Evolutionary conservation across 2,113 vertebrate genomes (phyloP).

Genomic region (Trichechus manatus): DNA sequence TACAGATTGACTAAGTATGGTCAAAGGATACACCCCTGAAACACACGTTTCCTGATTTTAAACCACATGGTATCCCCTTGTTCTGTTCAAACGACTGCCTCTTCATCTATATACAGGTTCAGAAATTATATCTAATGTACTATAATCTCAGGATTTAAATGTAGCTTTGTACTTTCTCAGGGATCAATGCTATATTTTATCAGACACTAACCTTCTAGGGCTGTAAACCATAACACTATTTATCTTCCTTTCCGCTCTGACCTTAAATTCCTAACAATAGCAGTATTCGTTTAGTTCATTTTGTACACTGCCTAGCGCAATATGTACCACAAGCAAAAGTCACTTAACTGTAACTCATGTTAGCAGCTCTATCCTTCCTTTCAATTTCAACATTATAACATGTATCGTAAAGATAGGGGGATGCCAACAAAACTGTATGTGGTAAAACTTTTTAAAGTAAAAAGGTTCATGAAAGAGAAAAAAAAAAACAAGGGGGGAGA

Average conservation of each 20-base stretch:
- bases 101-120: too few relatives aligned
- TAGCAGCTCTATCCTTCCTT: constrained; percentile 16
- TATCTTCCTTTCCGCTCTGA: neutral
- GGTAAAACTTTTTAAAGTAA: neutral
- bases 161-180: neutral
- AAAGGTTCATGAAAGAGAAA: neutral
- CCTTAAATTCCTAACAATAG: neutral
- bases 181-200: neutral
- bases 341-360: neutral
- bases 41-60: too few relatives aligned
- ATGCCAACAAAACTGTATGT: neutral
- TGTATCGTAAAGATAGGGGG: neutral
- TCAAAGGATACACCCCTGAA: too few relatives aligned
- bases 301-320: neutral
- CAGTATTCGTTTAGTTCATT: neutral
- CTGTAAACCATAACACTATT: neutral
- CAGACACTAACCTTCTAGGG: neutral
- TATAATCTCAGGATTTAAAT: constrained; percentile 12
- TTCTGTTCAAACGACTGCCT: too few relatives aligned
- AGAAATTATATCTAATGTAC: neutral
- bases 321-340: neutral
- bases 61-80: too few relatives aligned
- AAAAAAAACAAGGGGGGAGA: neutral
- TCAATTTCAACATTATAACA: constrained; percentile 43
- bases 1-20: too few relatives aligned